Conservation (phyloP, 64 coral and sea anemone species). For the Montipora sp. region DNA sequence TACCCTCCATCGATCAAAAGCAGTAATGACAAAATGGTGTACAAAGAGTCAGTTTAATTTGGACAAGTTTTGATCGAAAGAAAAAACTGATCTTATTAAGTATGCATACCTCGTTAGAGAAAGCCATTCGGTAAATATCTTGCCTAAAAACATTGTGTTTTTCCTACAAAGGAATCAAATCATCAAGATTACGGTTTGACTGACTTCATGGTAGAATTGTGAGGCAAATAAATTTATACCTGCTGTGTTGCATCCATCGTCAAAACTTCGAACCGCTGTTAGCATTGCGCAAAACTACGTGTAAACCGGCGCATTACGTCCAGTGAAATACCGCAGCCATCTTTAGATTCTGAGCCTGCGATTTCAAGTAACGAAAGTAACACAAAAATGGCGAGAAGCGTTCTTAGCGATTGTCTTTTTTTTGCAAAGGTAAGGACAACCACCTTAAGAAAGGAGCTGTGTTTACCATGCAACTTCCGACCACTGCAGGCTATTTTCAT, state of each 20-base stretch:
- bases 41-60: too few species aligned
- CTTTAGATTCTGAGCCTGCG: background rate
- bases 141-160: constrained; percentile 34
- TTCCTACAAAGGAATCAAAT: background rate
- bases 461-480: too few species aligned
- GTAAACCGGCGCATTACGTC: background rate
- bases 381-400: too few species aligned
- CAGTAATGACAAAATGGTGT: too few species aligned
- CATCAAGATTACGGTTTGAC: background rate
- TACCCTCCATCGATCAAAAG: too few species aligned
- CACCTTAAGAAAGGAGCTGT: too few species aligned
- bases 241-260: constrained; percentile 35
- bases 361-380: too few species aligned
- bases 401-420: too few species aligned
- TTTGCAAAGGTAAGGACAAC: too few species aligned
- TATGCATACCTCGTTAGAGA: constrained; percentile 21
- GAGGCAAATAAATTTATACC: background rate
- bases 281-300: background rate
- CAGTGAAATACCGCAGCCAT: background rate
- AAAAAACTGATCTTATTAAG: background rate
- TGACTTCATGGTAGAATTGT: background rate
- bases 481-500: too few species aligned
- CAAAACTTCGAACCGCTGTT: background rate
- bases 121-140: background rate
- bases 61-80: too few species aligned